Evolutionary conservation across 1,140 invertebrate species (phyloP), one percentile per base, ranked within the genome.

Genomic region (Vanessa tameamea): DNA sequence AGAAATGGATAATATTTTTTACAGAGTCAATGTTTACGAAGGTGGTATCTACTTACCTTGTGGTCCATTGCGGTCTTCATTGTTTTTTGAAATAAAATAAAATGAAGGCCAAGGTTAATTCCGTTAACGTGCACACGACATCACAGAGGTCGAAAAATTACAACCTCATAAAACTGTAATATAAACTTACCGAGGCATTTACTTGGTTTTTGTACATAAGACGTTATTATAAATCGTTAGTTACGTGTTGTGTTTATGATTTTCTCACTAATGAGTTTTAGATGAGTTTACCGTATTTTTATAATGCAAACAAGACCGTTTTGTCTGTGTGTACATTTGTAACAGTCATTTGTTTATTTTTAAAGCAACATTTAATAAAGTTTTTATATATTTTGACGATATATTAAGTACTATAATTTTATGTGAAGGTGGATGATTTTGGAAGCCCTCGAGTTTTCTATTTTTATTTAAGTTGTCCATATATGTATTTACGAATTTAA

Each of bases 191-290:
- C n/a, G 23, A 68, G 50, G 23, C n/a, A 53, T n/a, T 66, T 20
- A 55, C 51, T 67, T 43, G 50, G 16, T 16, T 66, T 67, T 68
- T 47, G 47, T 68, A 68, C 37, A 43, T 43, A 43, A 65, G 64
- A 65, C 57, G 53, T 68, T 68, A 57, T 53, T 68, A 68, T 68
- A 68, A 57, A 31, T 68, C 50, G 47, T 59, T 55, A 66, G 70
- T 72, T 72, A 72, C 64, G 71, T 72, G 71, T 67, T 57, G 47
- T 57, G 53, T 68, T 65, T 66, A 72, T 59, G 64, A 72, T 72
- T 72, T 72, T 72, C 71, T 26, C 50, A 65, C 61, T 72, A 72
- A 72, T 72, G 71, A 72, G 71, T 72, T 72, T 72, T 72, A 72
- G 71, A 72, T 72, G 71, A 72, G 64, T 66, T 65, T 67, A 15